Conservation (phyloP, 2,888 invertebrate species). For the Thyatira batis region DNA sequence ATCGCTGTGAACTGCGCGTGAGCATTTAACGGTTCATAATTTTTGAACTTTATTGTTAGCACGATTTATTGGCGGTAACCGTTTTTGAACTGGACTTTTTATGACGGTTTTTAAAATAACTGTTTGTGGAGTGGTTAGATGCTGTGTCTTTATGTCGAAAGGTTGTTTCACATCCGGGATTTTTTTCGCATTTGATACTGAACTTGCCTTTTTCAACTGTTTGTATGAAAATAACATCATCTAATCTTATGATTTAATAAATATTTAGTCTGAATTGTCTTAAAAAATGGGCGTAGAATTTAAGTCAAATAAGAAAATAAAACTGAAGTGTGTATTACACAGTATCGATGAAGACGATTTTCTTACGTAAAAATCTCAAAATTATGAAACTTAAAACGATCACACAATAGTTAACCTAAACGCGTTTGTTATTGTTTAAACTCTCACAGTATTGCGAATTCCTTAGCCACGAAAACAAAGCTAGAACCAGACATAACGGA, state of each 20-base stretch:
- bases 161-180: too few relatives aligned
- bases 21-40: background rate
- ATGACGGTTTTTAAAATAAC: too few relatives aligned
- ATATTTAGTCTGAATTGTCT: too few relatives aligned
- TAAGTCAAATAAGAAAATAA: too few relatives aligned
- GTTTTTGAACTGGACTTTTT: background rate
- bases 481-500: slow-evolving; percentile 24
- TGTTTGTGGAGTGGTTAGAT: too few relatives aligned
- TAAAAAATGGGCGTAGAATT: too few relatives aligned
- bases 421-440: background rate
- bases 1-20: slow-evolving; percentile 8
- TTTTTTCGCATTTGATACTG: too few relatives aligned
- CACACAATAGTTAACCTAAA: background rate
- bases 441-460: background rate
- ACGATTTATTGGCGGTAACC: background rate
- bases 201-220: too few relatives aligned
- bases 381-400: background rate
- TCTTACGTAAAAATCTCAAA: background rate
- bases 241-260: too few relatives aligned
- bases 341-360: background rate
- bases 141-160: too few relatives aligned
- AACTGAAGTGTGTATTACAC: too few relatives aligned
- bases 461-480: background rate
- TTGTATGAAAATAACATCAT: too few relatives aligned
- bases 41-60: background rate